Evolutionary conservation across 1,140 invertebrate genomes (phyloP).

Genomic region (Rhagoletis pomonella): DNA sequence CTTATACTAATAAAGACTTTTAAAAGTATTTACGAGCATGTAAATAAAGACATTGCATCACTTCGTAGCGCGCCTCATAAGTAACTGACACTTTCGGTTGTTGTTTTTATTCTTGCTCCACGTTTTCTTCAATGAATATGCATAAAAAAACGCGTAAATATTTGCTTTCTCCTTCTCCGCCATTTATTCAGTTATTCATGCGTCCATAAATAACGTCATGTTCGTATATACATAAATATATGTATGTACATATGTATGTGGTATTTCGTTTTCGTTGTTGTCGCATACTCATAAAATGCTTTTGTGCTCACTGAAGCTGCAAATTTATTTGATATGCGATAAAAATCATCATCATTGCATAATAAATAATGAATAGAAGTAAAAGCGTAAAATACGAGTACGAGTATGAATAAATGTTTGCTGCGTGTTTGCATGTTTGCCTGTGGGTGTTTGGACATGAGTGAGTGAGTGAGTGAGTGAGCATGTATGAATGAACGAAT

Average conservation of each 20-base stretch:
- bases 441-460: background rate
- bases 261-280: background rate
- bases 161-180: background rate
- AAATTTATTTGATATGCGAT: slow-evolving; percentile 46
- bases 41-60: background rate
- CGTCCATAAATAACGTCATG: background rate
- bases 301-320: slow-evolving; percentile 45
- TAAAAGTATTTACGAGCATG: background rate
- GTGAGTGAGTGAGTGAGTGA: background rate
- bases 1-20: background rate
- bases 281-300: slow-evolving; percentile 12
- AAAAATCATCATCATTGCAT: slow-evolving; percentile 35
- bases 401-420: background rate
- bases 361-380: slow-evolving; percentile 1
- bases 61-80: background rate
- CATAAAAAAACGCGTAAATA: background rate
- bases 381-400: background rate
- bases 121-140: background rate
- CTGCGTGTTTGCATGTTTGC: background rate
- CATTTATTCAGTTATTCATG: slow-evolving; percentile 8
- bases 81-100: background rate
- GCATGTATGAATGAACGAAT: too few relatives aligned
- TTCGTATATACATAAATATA: background rate
- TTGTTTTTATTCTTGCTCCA: background rate
- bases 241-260: too few relatives aligned